A percentile compares a stretch with the other conserved stretches of the same genome.
Evolutionary conservation across 2,888 invertebrate genomes (phyloP).

Genomic region (Leptopilina drosophilae): DNA sequence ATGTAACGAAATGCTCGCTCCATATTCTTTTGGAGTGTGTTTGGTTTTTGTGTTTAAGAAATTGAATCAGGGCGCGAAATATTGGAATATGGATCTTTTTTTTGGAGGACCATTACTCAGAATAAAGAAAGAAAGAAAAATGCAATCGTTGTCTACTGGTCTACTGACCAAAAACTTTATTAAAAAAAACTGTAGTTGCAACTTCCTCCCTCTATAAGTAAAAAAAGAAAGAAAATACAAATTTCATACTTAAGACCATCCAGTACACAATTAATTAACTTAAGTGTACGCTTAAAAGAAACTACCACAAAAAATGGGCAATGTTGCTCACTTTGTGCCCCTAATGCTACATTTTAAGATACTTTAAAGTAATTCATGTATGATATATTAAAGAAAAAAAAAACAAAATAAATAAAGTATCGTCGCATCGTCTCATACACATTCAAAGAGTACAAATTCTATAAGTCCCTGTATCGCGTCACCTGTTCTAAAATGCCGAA

Average conservation of each 20-base stretch:
- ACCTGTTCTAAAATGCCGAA: slow-evolving; percentile 57
- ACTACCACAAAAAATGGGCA: slow-evolving; percentile 48
- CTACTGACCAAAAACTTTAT: slow-evolving; percentile 14
- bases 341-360: slow-evolving; percentile 35
- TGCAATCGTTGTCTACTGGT: slow-evolving; percentile 35
- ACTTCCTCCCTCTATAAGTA: slow-evolving; percentile 24
- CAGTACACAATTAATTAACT: slow-evolving; percentile 45
- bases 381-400: slow-evolving; percentile 43
- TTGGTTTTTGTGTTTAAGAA: slow-evolving; percentile 26
- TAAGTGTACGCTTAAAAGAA: slow-evolving; percentile 26
- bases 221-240: slow-evolving; percentile 40
- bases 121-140: slow-evolving; percentile 9
- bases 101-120: slow-evolving; percentile 24
- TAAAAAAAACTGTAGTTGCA: slow-evolving; percentile 18
- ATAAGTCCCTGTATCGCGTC: slow-evolving; percentile 78
- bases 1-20: neutral
- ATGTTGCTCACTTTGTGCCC: slow-evolving; percentile 37
- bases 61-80: neutral
- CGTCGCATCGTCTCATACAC: slow-evolving; percentile 62
- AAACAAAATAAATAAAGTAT: slow-evolving; percentile 25
- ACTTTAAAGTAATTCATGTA: slow-evolving; percentile 51
- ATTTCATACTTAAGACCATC: slow-evolving; percentile 34
- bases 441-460: slow-evolving; percentile 86
- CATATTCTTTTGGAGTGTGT: neutral
- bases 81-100: slow-evolving; percentile 25